Evolutionary conservation across 1,140 invertebrate genomes (phyloP), one percentile per base, ranked within the genome.

Genomic region (Spodoptera litura): DNA sequence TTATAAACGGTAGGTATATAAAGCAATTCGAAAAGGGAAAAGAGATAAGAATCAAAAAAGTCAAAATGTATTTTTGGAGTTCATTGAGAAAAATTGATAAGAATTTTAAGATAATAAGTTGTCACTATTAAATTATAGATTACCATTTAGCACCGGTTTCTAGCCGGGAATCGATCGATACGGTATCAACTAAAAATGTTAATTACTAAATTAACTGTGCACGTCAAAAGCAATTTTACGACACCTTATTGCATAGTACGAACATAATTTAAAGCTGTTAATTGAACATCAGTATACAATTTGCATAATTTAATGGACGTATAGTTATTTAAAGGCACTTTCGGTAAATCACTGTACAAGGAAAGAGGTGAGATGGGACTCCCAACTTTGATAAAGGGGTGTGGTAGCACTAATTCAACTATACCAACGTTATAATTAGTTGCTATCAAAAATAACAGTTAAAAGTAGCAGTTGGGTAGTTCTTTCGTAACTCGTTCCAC

Each of bases 401-500:
- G 49, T 27, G 66, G 49, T 49, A 6, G n/a, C 27, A 70, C 44
- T 31, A 68, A 68, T 70, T 13, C 27, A 70, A 53, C 49, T n/a
- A 9, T 52, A 70, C 25, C 49, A 70, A 70, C 66, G 27, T 52
- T 27, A 70, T 31, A 71, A 44, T 75, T 75, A 75, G 44, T 27
- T n/a, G 59, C 59, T 62, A 35, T 75, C 20, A 62, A 75, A 75
- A 75, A 75, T 75, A 75, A 51, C 73, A 75, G 58, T 75, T n/a
- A 53, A 64, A 64, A 75, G 27, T 64, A 75, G 44, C 59, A 64
- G 73, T 61, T 75, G n/a, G 31, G 25, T 49, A 53, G 59, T 61
- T 75, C 73, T 62, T 75, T 55, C 56, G 38, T 61, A 66, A 78
- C 72, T 71, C 79, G 71, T 80, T 78, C 81, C 81, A 81, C 85